Base-by-base conservation (phyloP, 2,888 invertebrate genomes). In the Orthosia gothica region DNA sequence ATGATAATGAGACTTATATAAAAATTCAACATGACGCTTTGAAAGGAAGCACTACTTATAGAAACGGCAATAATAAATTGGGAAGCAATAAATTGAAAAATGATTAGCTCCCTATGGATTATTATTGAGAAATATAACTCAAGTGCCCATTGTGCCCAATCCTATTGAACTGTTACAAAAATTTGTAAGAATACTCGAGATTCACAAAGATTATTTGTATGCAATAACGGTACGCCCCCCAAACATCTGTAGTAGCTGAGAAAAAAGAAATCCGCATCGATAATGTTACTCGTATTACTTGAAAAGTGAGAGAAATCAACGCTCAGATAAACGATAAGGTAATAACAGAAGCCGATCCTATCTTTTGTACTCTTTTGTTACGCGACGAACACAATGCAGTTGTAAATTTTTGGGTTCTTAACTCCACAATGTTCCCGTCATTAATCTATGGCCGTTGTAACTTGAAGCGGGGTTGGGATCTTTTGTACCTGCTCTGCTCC, bases 371-470 rank as follows among this genome's bases (percentile, higher is more conserved):
- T 86, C 94, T 92, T 93, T 96, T 96, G 95, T 96, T 93, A 83
- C 78, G 84, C 83, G 86, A 85, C 78, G 84, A 90, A 90, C 82
- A 96, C 96, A 96, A 96, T 95, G 94, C 94, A 95, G 95, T 96
- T 96, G 96, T 96, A 95, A 96, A 95, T 96, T 95, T 95, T 96
- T 95, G 95, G 95, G 95, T 94, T 95, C 95, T 96, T 94, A 95
- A 95, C 95, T 95, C 94, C 93, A 94, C 95, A 94, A 95, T 94
- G 93, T 95, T 95, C 95, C 93, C 95, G 94, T 93, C 95, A 94
- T 95, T 95, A 95, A 95, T 96, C 94, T 95, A 94, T 94, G 93
- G 93, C 94, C 94, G 94, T 92, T 94, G 96, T 94, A 95, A 96
- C 94, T 94, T 90, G 95, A 96, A 92, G 90, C 95, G 93, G 93